Evolutionary conservation across 2,113 vertebrate genomes (phyloP).

Genomic region (Phalacrocorax pelagicus): DNA sequence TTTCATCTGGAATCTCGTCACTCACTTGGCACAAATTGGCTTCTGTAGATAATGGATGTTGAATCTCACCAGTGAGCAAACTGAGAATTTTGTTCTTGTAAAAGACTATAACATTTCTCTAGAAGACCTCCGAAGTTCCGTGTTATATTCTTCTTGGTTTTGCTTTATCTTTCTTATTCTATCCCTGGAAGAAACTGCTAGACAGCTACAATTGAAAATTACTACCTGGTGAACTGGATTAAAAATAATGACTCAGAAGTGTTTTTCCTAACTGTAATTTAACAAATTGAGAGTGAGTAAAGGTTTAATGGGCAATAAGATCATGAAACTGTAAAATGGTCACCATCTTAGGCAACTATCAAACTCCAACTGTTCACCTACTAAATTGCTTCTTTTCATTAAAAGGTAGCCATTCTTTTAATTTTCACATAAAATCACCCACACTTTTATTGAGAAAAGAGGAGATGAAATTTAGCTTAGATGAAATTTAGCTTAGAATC

Average conservation of each 20-base stretch:
- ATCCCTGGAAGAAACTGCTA: not conserved
- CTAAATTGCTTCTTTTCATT: not conserved
- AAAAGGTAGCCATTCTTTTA: not conserved
- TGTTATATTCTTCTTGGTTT: not conserved
- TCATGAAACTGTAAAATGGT: not conserved
- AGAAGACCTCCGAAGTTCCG: not conserved
- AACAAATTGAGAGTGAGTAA: not conserved
- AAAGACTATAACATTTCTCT: not conserved
- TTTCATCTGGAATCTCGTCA: constrained; percentile 20
- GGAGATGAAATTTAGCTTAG: not conserved
- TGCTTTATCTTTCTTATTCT: not conserved
- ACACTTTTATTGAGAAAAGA: not conserved
- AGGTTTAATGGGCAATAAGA: not conserved
- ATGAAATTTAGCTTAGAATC: not conserved
- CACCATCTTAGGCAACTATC: not conserved
- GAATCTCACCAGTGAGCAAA: not conserved
- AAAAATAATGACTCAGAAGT: not conserved
- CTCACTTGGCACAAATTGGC: constrained; percentile 15
- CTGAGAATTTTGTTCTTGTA: not conserved
- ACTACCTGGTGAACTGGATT: not conserved
- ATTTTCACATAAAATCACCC: not conserved
- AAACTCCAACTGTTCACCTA: not conserved
- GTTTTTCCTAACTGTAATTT: not conserved
- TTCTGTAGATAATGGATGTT: not conserved
- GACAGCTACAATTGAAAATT: not conserved